phyloP scores from a whole-genome alignment of 2,797 vertebrate genomes.

The Anguilla pacifica region DNA sequence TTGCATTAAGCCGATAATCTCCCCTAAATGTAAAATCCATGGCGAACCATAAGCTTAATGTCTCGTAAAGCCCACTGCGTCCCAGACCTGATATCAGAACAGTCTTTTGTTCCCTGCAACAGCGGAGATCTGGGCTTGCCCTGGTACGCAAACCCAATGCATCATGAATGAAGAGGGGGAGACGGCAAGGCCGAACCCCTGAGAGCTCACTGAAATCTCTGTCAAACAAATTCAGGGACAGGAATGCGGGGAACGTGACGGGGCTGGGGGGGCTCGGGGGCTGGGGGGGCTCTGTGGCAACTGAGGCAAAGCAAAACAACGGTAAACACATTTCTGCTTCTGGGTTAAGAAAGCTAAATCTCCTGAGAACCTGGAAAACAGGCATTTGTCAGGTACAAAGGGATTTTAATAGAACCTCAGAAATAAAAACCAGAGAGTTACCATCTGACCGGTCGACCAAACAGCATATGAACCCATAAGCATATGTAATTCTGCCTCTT shows the following conservation, averaged over 20 bases:
- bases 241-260: neutral
- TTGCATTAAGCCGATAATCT: conserved; percentile 38
- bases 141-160: neutral
- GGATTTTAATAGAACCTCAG: neutral
- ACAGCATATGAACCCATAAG: neutral
- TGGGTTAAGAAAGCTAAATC: neutral
- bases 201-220: neutral
- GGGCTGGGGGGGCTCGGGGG: no score
- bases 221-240: neutral
- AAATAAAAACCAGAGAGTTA: neutral
- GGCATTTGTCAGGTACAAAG: neutral
- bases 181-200: neutral
- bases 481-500: neutral
- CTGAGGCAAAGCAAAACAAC: conserved; percentile 5
- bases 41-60: conserved; percentile 30
- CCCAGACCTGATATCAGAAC: conserved; percentile 27
- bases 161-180: neutral
- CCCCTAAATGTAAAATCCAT: conserved; percentile 40
- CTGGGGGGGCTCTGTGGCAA: neutral
- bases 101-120: neutral
- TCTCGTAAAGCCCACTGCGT: conserved; percentile 26
- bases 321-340: conserved; percentile 8
- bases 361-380: neutral
- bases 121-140: neutral
- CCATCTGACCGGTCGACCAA: neutral